Evolutionary conservation across 2,113 vertebrate genomes (phyloP).

Genomic region (Callipepla squamata): DNA sequence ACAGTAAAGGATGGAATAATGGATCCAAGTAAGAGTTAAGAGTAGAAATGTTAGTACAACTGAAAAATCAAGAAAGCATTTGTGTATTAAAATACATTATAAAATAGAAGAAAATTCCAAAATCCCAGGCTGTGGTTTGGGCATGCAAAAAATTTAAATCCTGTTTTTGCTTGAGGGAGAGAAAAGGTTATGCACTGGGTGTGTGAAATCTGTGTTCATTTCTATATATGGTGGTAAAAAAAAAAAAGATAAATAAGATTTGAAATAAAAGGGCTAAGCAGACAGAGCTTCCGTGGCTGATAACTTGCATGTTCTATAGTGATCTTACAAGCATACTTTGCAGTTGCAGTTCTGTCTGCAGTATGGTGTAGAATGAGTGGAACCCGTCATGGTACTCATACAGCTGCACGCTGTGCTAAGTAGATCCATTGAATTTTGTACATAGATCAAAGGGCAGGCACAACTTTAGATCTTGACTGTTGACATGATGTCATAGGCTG

Average conservation of each 20-base stretch:
- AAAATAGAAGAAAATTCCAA: constrained; percentile 6
- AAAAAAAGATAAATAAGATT: background rate
- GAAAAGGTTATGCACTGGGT: background rate
- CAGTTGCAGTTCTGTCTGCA: background rate
- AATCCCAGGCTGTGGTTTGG: background rate
- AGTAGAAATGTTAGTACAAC: background rate
- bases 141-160: background rate
- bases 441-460: background rate
- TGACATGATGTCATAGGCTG: background rate
- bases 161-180: background rate
- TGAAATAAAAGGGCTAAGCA: background rate
- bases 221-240: background rate
- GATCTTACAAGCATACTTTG: background rate
- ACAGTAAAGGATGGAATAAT: constrained; percentile 8
- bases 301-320: background rate
- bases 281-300: background rate
- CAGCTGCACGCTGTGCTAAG: background rate
- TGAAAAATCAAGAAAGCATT: background rate
- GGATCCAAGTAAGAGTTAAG: background rate
- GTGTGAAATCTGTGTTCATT: background rate
- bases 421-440: background rate
- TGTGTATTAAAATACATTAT: background rate
- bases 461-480: background rate
- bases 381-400: background rate
- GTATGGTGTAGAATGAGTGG: background rate